These are phyloP conservation scores for Turritopsis rubra DNA, from an alignment of 30 jellyfish, hydroid and myxozoan genomes.

Conservation along the genomic window DNA sequence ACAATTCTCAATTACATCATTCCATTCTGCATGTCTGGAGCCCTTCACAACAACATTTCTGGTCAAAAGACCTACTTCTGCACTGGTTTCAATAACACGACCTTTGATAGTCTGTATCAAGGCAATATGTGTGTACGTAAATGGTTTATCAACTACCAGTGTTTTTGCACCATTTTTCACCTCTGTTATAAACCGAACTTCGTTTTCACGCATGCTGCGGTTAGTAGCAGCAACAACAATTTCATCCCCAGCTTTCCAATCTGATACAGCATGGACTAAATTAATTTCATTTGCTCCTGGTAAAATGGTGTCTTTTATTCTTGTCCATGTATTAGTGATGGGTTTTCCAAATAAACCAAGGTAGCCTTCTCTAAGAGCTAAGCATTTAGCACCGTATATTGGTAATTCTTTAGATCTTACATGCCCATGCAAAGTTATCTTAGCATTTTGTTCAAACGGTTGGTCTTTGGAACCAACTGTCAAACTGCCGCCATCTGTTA, in stretches of 20 bases:
- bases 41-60: constrained; percentile 87
- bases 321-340: constrained; percentile 82
- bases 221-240: constrained; percentile 85
- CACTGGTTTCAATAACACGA: constrained; percentile 66
- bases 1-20: constrained; percentile 44
- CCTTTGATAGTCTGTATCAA: constrained; percentile 74
- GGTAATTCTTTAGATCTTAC: constrained; percentile 94
- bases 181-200: constrained; percentile 59
- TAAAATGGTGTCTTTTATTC: constrained; percentile 56
- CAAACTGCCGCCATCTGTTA: constrained; percentile 69
- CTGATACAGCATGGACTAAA: constrained; percentile 54
- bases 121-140: constrained; percentile 61
- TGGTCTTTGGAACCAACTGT: constrained; percentile 75
- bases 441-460: constrained; percentile 82
- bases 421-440: constrained; percentile 82
- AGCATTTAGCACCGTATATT: constrained; percentile 86
- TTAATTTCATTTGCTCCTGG: constrained; percentile 53
- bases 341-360: constrained; percentile 78
- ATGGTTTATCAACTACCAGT: constrained; percentile 30
- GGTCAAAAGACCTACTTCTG: constrained; percentile 91
- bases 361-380: constrained; percentile 83
- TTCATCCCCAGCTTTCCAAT: constrained; percentile 76
- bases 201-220: constrained; percentile 88
- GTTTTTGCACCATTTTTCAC: constrained; percentile 56
- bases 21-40: constrained; percentile 55